A percentile compares a stretch with the other conserved stretches of the same genome.
Evolutionary conservation across 2,888 invertebrate genomes (phyloP).

Genomic region (Lasioglossum marginatum): DNA sequence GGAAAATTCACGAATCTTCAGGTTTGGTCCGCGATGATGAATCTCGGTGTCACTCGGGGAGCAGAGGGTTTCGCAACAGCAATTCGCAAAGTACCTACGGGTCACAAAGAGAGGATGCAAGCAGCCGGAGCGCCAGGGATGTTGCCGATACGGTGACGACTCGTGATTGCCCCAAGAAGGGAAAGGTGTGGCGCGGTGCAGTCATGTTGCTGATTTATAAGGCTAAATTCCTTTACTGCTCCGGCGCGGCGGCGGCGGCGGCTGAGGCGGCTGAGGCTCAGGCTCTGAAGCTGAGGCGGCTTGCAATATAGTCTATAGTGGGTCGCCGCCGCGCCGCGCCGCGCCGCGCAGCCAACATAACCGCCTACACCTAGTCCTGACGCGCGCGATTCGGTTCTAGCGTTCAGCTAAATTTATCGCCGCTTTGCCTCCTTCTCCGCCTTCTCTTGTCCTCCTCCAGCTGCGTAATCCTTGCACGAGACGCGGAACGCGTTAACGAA

Average conservation of each 20-base stretch:
- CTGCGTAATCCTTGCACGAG: constrained; percentile 48
- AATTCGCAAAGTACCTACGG: constrained; percentile 3
- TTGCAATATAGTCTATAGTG: constrained; percentile 68
- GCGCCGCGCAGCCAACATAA: constrained; percentile 57
- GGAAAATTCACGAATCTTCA: background rate
- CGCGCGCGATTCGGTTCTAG: constrained; percentile 73
- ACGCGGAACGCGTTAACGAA: constrained; percentile 60
- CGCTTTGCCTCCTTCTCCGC: constrained; percentile 51
- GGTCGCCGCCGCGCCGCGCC: constrained; percentile 58
- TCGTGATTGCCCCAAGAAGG: constrained; percentile 85
- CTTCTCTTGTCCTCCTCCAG: constrained; percentile 31
- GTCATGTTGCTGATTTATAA: constrained; percentile 85
- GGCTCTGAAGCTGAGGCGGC: constrained; percentile 35
- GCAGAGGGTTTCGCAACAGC: constrained; percentile 37
- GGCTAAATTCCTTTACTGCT: constrained; percentile 83
- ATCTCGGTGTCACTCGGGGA: background rate
- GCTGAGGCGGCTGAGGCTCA: background rate
- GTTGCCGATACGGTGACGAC: constrained; percentile 84
- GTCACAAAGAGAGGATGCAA: constrained; percentile 31
- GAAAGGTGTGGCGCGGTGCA: constrained; percentile 84
- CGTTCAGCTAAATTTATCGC: constrained; percentile 73
- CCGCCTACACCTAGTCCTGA: constrained; percentile 74
- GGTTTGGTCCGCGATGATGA: background rate
- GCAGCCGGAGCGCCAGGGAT: constrained; percentile 73
- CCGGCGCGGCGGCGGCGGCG: constrained; percentile 16